Evolutionary conservation across 2,888 invertebrate species (phyloP).

Genomic region (Synergus umbraculus): DNA sequence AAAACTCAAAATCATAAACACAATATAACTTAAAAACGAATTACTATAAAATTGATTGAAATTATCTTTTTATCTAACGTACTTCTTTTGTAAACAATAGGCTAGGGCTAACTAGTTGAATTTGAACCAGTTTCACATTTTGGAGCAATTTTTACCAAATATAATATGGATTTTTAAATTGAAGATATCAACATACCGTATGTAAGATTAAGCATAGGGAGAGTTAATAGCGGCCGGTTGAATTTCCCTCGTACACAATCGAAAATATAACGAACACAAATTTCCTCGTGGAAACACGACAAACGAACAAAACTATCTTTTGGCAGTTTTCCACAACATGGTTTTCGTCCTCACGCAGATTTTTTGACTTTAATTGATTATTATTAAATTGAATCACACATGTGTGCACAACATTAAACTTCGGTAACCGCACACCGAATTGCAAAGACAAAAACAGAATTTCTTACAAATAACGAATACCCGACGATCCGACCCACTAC

Average conservation of each 20-base stretch:
- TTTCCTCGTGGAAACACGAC: not conserved
- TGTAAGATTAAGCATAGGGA: not conserved
- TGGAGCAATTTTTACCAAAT: not conserved
- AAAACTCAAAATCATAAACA: not conserved
- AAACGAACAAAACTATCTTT: slow-evolving; percentile 31
- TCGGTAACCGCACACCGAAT: slow-evolving; percentile 35
- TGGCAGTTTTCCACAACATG: slow-evolving; percentile 43
- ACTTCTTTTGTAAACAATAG: not conserved
- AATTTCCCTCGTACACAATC: slow-evolving; percentile 20
- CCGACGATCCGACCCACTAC: slow-evolving; percentile 59
- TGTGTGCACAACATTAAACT: slow-evolving; percentile 37
- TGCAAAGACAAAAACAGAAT: slow-evolving; percentile 20
- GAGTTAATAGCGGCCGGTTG: slow-evolving; percentile 1
- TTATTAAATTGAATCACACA: slow-evolving; percentile 45
- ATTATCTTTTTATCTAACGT: not conserved
- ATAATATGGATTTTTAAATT: not conserved
- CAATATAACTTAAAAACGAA: not conserved
- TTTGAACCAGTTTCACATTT: not conserved
- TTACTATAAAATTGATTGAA: not conserved
- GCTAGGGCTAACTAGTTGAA: not conserved
- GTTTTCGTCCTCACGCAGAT: slow-evolving; percentile 27
- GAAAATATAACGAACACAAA: slow-evolving; percentile 25
- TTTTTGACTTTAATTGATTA: slow-evolving; percentile 8
- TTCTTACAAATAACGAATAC: slow-evolving; percentile 51
- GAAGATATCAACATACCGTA: slow-evolving; percentile 26